Base-by-base conservation (phyloP, 2,888 invertebrate genomes). In the Lasioglossum leucozonium region DNA sequence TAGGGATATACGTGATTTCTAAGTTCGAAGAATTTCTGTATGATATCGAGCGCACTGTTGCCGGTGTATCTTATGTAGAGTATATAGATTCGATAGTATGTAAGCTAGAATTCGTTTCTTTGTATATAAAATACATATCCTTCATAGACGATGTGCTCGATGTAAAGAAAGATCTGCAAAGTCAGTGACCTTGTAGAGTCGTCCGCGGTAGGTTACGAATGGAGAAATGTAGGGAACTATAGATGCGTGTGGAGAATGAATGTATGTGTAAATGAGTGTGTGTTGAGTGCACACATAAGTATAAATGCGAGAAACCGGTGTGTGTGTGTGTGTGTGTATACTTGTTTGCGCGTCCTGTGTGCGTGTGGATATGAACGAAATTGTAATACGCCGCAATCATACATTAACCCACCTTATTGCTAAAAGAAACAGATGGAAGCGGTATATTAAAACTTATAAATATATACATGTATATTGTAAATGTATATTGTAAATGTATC, bases 401-500 rank as follows among this genome's bases (percentile, higher is more conserved):
- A 89, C 90, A 91, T 91, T 91, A 90, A 89, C 91, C 93, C 91
- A 93, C 92, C 90, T 91, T 87, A 91, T 86, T 87, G 89, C 91
- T 93, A 89, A 89, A 81, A 82, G 90, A 92, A 92, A 92, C 91
- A 88, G 90, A 92, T 86, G 89, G 82, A 92, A 92, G 90, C 91
- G 92, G 91, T 92, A 92, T 91, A 92, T 89, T 90, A 89, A 92
- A 92, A 92, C 91, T 92, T 94, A 92, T 93, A 92, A 91, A 90
- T 92, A 92, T 88, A 92, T 92, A 91, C 92, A 93, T 91, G 85
- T 87, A 91, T 89, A 91, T 87, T 92, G 91, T 90, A 93, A 93
- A 93, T 94, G 93, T 94, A 94, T 94, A 94, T 94, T 94, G 94
- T 94, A 94, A 94, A 94, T 94, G 94, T 95, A 95, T 93, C 92